phyloP scores from a whole-genome alignment of 2,797 vertebrate species.

The Falco concolor region DNA sequence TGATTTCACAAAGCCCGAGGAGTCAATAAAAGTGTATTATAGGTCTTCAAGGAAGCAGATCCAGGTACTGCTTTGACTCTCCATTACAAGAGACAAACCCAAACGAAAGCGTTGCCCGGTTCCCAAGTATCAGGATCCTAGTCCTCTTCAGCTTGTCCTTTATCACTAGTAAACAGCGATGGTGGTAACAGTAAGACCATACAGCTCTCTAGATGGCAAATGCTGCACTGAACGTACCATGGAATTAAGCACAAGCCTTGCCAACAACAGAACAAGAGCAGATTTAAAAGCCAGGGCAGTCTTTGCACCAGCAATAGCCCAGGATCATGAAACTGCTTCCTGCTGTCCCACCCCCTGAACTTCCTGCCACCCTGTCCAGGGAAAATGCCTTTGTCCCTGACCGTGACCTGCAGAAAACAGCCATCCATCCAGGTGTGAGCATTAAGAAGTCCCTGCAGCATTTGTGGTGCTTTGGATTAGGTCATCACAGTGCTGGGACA shows the following conservation, averaged over 20 bases:
- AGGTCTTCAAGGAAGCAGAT: neutral
- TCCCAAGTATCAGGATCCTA: neutral
- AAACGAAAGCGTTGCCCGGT: neutral
- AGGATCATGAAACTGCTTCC: neutral
- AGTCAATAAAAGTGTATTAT: neutral
- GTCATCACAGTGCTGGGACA: neutral
- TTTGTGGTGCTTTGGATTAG: too few species aligned
- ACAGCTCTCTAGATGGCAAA: neutral
- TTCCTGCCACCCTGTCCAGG: neutral
- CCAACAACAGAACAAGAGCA: neutral
- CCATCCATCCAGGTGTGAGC: fast-evolving
- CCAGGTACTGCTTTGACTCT: neutral
- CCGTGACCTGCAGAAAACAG: neutral
- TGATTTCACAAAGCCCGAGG: neutral
- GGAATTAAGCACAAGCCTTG: neutral
- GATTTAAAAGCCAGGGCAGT: neutral
- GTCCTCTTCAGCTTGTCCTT: neutral
- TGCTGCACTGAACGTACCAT: neutral
- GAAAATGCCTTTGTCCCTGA: neutral
- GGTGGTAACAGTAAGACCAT: neutral
- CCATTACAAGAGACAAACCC: neutral
- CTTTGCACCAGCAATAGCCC: neutral
- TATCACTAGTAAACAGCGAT: neutral
- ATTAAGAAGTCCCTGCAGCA: neutral
- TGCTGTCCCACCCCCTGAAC: neutral